phyloP scores from a whole-genome alignment of 2,113 vertebrate genomes.

The Rhabdomys dilectus region DNA sequence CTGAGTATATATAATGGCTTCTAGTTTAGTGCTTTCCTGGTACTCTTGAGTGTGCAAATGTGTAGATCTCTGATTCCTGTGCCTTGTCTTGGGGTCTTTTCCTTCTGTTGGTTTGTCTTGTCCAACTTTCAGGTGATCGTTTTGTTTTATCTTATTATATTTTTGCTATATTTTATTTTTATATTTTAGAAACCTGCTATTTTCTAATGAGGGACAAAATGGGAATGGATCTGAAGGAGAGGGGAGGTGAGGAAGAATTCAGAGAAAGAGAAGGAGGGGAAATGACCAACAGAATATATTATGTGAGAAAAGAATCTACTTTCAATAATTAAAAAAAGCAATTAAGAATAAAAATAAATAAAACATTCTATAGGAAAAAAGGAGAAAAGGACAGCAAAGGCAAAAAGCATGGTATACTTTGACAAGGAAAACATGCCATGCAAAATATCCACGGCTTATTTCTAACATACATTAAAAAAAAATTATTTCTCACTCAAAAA shows the following conservation, averaged over 20 bases:
- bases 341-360: neutral
- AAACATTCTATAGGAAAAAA: neutral
- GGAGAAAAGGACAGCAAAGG: neutral
- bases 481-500: conserved; percentile 22
- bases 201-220: neutral
- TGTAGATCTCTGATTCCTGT: neutral
- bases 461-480: neutral
- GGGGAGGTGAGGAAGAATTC: rapidly evolving
- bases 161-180: neutral
- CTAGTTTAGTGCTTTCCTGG: neutral
- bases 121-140: neutral
- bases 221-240: neutral
- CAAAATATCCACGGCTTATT: neutral
- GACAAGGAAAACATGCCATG: neutral
- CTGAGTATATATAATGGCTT: neutral
- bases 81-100: neutral
- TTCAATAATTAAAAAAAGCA: neutral
- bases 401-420: neutral
- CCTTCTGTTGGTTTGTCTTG: neutral
- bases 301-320: neutral
- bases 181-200: neutral
- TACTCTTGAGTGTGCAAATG: neutral
- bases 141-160: neutral
- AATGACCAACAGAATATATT: neutral
- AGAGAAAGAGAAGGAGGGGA: no score